A percentile compares a stretch with the other conserved stretches of the same genome.
These are phyloP conservation scores for Parnassius orleans DNA, from an alignment of 2,888 invertebrate genomes.

Conservation along the genomic window DNA sequence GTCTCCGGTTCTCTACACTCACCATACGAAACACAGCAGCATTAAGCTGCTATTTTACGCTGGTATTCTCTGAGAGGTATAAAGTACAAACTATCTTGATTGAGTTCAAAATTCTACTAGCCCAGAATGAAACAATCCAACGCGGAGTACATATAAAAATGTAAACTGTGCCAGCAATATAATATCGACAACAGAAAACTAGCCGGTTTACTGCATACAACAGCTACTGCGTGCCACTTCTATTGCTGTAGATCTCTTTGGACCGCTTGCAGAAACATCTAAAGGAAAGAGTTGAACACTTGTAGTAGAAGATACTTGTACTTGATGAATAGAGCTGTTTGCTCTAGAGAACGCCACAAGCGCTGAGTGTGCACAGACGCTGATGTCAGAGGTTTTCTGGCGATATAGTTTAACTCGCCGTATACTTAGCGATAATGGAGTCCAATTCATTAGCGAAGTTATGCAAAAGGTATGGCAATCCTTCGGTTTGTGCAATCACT, in stretches of 20 bases:
- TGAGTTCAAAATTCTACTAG: too few relatives aligned
- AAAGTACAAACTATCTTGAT: too few relatives aligned
- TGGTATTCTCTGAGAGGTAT: too few relatives aligned
- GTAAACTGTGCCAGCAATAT: slow-evolving; percentile 13
- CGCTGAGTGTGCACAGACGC: slow-evolving; percentile 18
- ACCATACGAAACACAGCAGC: too few relatives aligned
- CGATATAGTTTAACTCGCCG: slow-evolving; percentile 31
- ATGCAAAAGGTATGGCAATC: slow-evolving; percentile 35
- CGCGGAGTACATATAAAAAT: too few relatives aligned
- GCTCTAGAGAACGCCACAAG: slow-evolving; percentile 30
- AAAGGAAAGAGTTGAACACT: slow-evolving; percentile 12
- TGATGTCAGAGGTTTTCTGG: background rate
- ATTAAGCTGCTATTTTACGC: too few relatives aligned
- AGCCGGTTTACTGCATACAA: slow-evolving; percentile 24
- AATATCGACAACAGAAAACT: slow-evolving; percentile 12
- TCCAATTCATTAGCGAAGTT: slow-evolving; percentile 35
- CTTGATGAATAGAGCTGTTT: slow-evolving; percentile 31
- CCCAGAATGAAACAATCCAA: too few relatives aligned
- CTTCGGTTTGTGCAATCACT: slow-evolving; percentile 32
- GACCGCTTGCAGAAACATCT: slow-evolving; percentile 30
- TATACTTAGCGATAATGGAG: slow-evolving; percentile 35
- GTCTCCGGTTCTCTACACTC: too few relatives aligned
- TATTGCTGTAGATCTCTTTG: slow-evolving; percentile 37
- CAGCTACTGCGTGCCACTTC: slow-evolving; percentile 14
- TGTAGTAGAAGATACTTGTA: slow-evolving; percentile 32